phyloP scores from a whole-genome alignment of 2,888 invertebrate species.

The Nymphalis urticae region DNA sequence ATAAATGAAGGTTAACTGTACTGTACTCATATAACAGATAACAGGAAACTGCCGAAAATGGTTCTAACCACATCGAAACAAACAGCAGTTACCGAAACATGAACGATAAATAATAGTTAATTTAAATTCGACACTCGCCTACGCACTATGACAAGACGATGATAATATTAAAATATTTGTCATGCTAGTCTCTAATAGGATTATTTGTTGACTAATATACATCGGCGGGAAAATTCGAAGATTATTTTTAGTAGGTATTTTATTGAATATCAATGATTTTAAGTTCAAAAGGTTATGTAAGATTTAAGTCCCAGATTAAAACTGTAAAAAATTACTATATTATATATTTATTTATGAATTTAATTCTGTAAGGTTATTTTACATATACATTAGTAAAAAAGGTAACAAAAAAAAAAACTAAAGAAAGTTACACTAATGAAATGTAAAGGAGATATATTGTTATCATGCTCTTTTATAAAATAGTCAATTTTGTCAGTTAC shows the following conservation, averaged over 20 bases:
- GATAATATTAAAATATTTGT: slow-evolving; percentile 55
- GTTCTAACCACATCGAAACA: slow-evolving; percentile 56
- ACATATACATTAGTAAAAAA: too few species aligned
- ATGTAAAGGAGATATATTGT: too few species aligned
- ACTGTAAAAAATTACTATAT: too few species aligned
- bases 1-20: slow-evolving; percentile 48
- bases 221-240: background rate
- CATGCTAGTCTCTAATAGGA: slow-evolving; percentile 29
- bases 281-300: too few species aligned
- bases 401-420: too few species aligned
- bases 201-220: slow-evolving; percentile 25
- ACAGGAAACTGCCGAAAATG: slow-evolving; percentile 70
- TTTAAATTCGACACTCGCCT: slow-evolving; percentile 71
- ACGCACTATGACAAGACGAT: slow-evolving; percentile 61
- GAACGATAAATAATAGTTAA: slow-evolving; percentile 69
- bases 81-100: slow-evolving; percentile 57
- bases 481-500: too few species aligned
- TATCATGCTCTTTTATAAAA: too few species aligned
- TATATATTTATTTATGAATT: too few species aligned
- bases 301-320: too few species aligned
- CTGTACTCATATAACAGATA: slow-evolving; percentile 47
- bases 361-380: too few species aligned
- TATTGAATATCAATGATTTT: background rate
- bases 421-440: too few species aligned
- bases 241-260: background rate